Base-by-base conservation (phyloP, 2,113 vertebrate species). In the Onychorhynchus coronatus region DNA sequence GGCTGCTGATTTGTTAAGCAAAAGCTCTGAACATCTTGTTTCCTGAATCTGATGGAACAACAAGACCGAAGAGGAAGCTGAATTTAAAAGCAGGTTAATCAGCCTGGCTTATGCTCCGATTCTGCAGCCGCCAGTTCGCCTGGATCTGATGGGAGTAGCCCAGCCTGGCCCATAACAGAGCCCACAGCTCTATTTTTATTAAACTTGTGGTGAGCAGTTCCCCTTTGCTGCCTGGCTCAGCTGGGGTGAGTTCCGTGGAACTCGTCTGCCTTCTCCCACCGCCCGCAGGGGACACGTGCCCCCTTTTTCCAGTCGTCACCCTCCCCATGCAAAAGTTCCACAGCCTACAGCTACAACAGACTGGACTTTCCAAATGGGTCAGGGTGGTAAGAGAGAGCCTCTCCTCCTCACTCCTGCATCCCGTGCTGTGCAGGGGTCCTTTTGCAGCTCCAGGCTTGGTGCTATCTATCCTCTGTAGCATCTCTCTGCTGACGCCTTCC, bases 1-100 rank as follows among this genome's bases (percentile, higher is more conserved):
- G 65, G 39, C 81, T 93, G 81, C 58, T 91, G 67, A 93, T 97
- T 96, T 96, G 94, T 95, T 96, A 96, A 96, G 22, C 91, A 96
- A 96, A 95, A 85, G 41, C 5, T 33, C 53, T 35, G 42, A 77
- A 47, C 37, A 9, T 83, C 59, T 68, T 52, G 19, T 85, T 96
- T 96, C 93, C 96, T 91, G 82, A 73, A 46, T 20, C 63, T 71
- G 82, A 44, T 91, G 82, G 95, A 90, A 77, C 75, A 91, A 76
- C 35, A 50, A 83, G 28, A 14, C 63, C 66, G 67, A 90, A 94
- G 92, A 94, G 95, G 94, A 96, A 94, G 82, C 95, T 91, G 55
- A 86, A 46, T 82, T 85, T 58, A 37, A 73, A 70, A 80, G 68
- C 72, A 65, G 44, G 1, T 44, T 25, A 4, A 33, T 78, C 24